A percentile compares a stretch with the other conserved stretches of the same genome.
Evolutionary conservation across 1,140 invertebrate species (phyloP).

Genomic region (Gerris buenoi): DNA sequence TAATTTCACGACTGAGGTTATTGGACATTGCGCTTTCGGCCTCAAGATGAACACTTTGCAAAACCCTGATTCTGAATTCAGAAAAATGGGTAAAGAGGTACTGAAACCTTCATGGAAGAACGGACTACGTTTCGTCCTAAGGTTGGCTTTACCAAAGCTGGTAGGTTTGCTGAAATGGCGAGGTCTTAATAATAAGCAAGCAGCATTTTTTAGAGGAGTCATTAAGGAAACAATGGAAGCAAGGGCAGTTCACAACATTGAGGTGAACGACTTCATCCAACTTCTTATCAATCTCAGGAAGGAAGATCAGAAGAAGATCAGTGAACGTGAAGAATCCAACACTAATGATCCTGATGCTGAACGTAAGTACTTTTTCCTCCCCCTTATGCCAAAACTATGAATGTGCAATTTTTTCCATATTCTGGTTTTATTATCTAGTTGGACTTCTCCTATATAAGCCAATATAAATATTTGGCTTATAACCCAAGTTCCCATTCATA

Average conservation of each 20-base stretch:
- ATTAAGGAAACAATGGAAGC: neutral
- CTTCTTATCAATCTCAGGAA: constrained; percentile 5
- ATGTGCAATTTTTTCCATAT: too few species aligned
- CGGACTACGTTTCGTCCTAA: neutral
- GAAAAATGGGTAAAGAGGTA: constrained; percentile 16
- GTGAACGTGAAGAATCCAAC: constrained; percentile 3
- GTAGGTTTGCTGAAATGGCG: neutral
- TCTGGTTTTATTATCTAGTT: too few species aligned
- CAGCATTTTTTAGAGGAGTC: neutral
- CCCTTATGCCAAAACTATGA: too few species aligned
- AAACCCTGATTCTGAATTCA: constrained; percentile 36
- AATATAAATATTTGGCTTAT: too few species aligned
- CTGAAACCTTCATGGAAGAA: neutral
- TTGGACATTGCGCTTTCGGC: constrained; percentile 28
- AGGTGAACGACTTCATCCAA: constrained; percentile 4
- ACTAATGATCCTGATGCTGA: neutral
- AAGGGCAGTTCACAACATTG: neutral
- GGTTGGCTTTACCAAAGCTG: neutral
- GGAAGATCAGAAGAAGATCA: constrained; percentile 16
- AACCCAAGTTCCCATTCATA: too few species aligned
- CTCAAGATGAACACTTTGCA: constrained; percentile 27
- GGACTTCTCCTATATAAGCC: too few species aligned
- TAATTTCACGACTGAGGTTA: constrained; percentile 25
- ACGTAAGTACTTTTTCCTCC: neutral
- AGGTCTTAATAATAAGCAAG: neutral